Conservation (phyloP, 2,113 vertebrate genomes). For the Meles meles region DNA sequence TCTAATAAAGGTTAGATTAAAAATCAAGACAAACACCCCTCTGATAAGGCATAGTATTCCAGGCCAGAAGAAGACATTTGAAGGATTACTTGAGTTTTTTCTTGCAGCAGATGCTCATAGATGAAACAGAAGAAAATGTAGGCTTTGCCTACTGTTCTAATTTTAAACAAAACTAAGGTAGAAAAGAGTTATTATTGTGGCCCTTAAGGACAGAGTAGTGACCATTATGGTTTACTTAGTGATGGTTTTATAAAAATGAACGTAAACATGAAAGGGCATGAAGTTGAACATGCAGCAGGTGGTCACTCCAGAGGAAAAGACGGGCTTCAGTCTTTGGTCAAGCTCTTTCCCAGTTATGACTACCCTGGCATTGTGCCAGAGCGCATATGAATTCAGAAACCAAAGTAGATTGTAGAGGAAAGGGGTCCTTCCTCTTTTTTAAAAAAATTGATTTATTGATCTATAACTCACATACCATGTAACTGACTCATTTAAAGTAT, state of each 20-base stretch:
- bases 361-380: not conserved
- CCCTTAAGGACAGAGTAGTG: not conserved
- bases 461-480: not conserved
- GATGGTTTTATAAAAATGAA: not conserved
- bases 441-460: not conserved
- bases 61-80: constrained; percentile 9
- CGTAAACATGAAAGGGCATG: not conserved
- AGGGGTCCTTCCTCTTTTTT: not conserved
- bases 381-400: not conserved
- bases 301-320: not conserved
- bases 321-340: not conserved
- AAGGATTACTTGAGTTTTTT: not conserved
- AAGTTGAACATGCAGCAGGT: not conserved
- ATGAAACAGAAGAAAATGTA: constrained; percentile 14
- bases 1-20: not conserved
- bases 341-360: not conserved
- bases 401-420: not conserved
- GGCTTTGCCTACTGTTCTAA: not conserved
- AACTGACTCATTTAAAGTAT: not conserved
- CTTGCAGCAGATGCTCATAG: not conserved
- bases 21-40: not conserved
- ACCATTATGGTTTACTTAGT: constrained; percentile 14
- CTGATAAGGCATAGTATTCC: not conserved
- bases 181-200: not conserved
- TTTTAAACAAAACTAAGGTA: constrained; percentile 23